These are phyloP conservation scores for Dicerorhinus sumatrensis DNA, from an alignment of 2,113 vertebrate genomes.

Conservation along the genomic window DNA sequence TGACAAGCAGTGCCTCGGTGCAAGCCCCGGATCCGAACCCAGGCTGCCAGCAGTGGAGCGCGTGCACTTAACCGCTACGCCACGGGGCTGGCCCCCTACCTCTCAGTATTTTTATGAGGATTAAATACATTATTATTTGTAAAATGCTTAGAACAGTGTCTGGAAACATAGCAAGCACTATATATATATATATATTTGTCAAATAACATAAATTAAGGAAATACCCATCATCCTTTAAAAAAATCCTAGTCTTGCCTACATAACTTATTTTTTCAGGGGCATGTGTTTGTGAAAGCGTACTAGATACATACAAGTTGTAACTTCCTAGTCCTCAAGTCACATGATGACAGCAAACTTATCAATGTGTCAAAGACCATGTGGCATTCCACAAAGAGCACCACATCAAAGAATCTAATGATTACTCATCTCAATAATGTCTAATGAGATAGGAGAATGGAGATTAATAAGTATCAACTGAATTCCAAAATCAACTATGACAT, in stretches of 20 bases:
- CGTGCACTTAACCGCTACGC: too few relatives aligned
- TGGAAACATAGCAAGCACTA: not conserved
- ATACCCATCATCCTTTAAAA: not conserved
- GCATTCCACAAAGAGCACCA: not conserved
- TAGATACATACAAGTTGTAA: not conserved
- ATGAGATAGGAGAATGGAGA: not conserved
- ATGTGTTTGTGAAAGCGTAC: not conserved
- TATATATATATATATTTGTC: not conserved
- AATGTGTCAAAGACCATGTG: not conserved
- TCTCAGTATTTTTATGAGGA: not conserved
- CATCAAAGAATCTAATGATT: not conserved
- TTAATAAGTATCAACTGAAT: not conserved
- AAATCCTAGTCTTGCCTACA: not conserved
- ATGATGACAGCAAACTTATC: not conserved
- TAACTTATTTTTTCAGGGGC: not conserved
- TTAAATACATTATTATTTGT: not conserved
- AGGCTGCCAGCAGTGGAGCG: too few relatives aligned
- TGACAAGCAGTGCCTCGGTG: too few relatives aligned
- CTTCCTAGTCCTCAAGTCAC: not conserved
- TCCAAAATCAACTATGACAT: not conserved
- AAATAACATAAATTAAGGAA: not conserved
- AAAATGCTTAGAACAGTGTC: not conserved
- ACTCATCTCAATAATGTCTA: not conserved
- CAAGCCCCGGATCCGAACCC: too few relatives aligned
- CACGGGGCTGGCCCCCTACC: not conserved